These are phyloP conservation scores for Tigriopus japonicus DNA, from an alignment of 1,140 invertebrate species.

Conservation along the genomic window DNA sequence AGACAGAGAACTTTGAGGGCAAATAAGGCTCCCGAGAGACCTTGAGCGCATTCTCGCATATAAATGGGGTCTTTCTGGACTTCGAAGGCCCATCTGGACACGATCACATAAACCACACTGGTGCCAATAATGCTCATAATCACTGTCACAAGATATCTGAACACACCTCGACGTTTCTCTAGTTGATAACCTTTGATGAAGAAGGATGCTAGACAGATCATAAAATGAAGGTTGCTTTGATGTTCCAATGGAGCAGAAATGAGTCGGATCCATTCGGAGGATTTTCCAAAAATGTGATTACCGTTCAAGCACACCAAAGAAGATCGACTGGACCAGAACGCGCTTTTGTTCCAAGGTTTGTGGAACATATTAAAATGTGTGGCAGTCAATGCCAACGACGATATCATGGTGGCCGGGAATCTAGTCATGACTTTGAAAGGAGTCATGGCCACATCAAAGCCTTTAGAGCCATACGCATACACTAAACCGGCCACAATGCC, in stretches of 20 bases:
- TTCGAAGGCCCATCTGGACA: neutral
- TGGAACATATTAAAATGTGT: neutral
- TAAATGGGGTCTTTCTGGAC: neutral
- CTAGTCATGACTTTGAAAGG: neutral
- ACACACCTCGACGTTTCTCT: neutral
- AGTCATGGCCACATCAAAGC: neutral
- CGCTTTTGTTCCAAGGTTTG: neutral
- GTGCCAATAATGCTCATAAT: neutral
- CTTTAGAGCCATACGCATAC: neutral
- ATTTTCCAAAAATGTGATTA: neutral
- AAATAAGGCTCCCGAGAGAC: neutral
- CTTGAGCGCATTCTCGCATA: neutral
- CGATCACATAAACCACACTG: neutral
- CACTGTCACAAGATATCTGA: neutral
- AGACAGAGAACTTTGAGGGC: neutral
- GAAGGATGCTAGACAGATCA: neutral
- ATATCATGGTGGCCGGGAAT: neutral
- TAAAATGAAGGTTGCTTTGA: neutral
- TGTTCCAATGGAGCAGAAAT: neutral
- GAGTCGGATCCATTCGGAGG: neutral
- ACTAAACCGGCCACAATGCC: neutral
- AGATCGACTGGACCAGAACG: neutral
- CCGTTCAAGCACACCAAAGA: neutral
- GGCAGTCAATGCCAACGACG: neutral
- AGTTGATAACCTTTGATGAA: neutral